Evolutionary conservation across 2,888 invertebrate species (phyloP).

Genomic region (Ferdinandea cuprea): DNA sequence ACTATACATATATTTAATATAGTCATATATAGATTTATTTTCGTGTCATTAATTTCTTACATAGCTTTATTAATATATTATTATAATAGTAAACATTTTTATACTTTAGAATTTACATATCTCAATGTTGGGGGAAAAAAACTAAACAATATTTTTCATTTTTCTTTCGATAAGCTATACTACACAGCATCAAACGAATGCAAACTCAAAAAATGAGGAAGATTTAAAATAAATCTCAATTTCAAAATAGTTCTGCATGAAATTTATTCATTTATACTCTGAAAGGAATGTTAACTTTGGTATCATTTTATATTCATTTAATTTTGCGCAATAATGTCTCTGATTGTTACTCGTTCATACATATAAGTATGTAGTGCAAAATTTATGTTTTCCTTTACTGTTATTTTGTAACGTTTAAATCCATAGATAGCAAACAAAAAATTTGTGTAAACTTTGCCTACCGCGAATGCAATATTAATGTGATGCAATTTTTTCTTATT

Average conservation of each 20-base stretch:
- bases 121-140: constrained; percentile 23
- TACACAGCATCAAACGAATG: constrained; percentile 13
- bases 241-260: constrained; percentile 47
- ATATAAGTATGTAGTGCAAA: constrained; percentile 1
- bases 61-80: constrained; percentile 61
- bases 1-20: constrained; percentile 69
- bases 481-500: constrained; percentile 59
- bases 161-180: constrained; percentile 12
- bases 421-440: constrained; percentile 13
- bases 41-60: constrained; percentile 61
- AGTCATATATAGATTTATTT: constrained; percentile 48
- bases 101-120: constrained; percentile 57
- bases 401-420: neutral
- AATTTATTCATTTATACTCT: constrained; percentile 56
- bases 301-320: constrained; percentile 68
- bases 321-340: constrained; percentile 20
- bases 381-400: neutral
- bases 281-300: constrained; percentile 75
- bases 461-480: constrained; percentile 35
- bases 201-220: constrained; percentile 7
- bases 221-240: constrained; percentile 29
- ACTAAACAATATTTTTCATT: constrained; percentile 22
- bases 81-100: constrained; percentile 53
- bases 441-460: constrained; percentile 5
- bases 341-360: constrained; percentile 17